Base-by-base conservation (phyloP, 2,797 vertebrate genomes). In the Ispidina lecontei region DNA sequence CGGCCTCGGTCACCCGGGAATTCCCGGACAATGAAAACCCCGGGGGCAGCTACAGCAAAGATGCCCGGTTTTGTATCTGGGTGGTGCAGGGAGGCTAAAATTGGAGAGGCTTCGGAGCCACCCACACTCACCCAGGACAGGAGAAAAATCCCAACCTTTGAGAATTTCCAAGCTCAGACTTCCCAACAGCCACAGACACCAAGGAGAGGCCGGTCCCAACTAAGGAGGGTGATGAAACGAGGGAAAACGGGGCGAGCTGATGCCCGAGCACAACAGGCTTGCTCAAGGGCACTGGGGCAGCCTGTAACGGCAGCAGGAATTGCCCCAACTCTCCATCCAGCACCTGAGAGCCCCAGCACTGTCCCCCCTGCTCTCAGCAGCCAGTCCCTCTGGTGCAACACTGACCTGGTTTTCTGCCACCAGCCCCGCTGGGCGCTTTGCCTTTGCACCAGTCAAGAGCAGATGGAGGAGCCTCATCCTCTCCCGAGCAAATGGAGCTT, bases 91-190 rank as follows among this genome's bases (percentile, higher is more conserved):
- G 58, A 82, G 18, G 31, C 54, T 85, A 71, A 92, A 93, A 77
- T 10, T 77, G 87, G 89, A 91, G 94, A 87, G 20, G 76, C 72
- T 60, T 83, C 0, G 7, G 76, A 94, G 89, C 89, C 73, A 79
- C 75, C 90, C 90, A 77, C 62, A 0, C 39, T 87, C 65, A 26
- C 41, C 65, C 83, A 26, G 80, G 77, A 92, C 87, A 37, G 60
- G 52, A 71, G 82, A 72, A 56, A 77, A 75, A 64, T 63, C 73
- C 75, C 33, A 67, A 33, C 12, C 1, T 8, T 46, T 0, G 7
- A 70, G 71, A 8, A 64, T 25, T 55, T 25, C 16, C 51, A 62
- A 55, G 60, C 72, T 90, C 77, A 5, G 56, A 62, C 62, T 77
- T 87, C 71, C 81, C 29, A 51, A 39, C 1, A 43, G 75, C 46